phyloP scores from a whole-genome alignment of 2,797 vertebrate species.

The Chaetophractus vellerosus region DNA sequence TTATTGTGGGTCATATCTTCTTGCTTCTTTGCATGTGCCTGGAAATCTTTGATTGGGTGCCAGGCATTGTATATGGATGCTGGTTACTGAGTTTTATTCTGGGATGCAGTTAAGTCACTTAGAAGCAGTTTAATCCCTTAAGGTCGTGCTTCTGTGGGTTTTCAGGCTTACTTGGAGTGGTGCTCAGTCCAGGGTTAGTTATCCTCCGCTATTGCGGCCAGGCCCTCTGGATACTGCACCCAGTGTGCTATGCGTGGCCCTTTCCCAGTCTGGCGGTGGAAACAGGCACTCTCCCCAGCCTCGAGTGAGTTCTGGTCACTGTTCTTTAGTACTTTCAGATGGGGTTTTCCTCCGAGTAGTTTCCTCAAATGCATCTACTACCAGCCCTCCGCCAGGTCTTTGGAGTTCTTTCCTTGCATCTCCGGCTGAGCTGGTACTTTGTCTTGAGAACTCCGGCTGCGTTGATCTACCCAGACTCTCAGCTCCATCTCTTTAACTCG shows the following conservation, averaged over 20 bases:
- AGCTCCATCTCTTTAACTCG: background rate
- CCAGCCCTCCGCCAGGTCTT: background rate
- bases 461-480: background rate
- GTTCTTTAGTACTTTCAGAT: background rate
- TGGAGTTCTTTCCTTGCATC: background rate
- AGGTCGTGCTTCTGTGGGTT: too few species aligned
- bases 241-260: background rate
- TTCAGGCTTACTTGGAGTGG: too few species aligned
- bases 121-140: too few species aligned
- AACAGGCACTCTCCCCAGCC: background rate
- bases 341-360: background rate
- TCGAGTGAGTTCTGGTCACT: background rate
- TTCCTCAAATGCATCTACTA: background rate
- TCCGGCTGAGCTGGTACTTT: background rate
- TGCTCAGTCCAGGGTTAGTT: too few species aligned
- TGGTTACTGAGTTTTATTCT: too few species aligned
- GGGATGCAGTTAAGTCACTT: too few species aligned
- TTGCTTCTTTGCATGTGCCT: too few species aligned
- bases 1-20: too few species aligned
- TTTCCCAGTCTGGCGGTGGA: background rate
- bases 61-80: too few species aligned
- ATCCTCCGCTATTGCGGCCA: background rate
- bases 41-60: too few species aligned
- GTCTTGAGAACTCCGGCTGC: background rate
- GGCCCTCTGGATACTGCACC: background rate